phyloP scores from a whole-genome alignment of 2,888 invertebrate genomes.

The Baccha elongata region DNA sequence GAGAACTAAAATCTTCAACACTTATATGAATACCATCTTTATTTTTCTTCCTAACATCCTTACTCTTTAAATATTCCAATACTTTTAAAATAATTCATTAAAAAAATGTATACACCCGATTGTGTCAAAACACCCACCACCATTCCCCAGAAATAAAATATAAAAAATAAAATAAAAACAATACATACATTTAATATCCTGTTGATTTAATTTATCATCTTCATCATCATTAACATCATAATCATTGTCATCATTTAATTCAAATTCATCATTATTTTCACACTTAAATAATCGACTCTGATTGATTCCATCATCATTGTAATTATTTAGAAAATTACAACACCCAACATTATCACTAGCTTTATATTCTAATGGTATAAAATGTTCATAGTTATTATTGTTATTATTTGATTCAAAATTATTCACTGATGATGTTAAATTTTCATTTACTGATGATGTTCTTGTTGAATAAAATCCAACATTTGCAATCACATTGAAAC shows the following conservation, averaged over 20 bases:
- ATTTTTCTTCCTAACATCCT: too few species aligned
- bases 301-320: slow-evolving; percentile 42
- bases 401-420: slow-evolving; percentile 6
- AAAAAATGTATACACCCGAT: too few species aligned
- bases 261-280: slow-evolving; percentile 50
- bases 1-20: too few species aligned
- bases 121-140: slow-evolving; percentile 18
- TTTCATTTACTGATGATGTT: neutral
- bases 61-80: too few species aligned
- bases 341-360: slow-evolving; percentile 35
- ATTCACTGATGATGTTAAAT: slow-evolving; percentile 14
- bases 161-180: slow-evolving; percentile 11
- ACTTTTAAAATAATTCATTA: too few species aligned
- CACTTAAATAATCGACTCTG: slow-evolving; percentile 69
- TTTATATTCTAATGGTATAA: slow-evolving; percentile 60
- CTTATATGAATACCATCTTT: too few species aligned
- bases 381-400: slow-evolving; percentile 56
- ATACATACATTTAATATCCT: slow-evolving; percentile 72
- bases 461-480: slow-evolving; percentile 41
- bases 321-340: slow-evolving; percentile 61
- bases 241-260: slow-evolving; percentile 47
- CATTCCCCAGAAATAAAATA: neutral
- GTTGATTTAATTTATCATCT: slow-evolving; percentile 65
- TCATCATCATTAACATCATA: slow-evolving; percentile 42
- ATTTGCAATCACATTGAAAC: slow-evolving; percentile 36